Evolutionary conservation across 2,797 vertebrate species (phyloP), one percentile per base, ranked within the genome.

Genomic region (Anas georgica): DNA sequence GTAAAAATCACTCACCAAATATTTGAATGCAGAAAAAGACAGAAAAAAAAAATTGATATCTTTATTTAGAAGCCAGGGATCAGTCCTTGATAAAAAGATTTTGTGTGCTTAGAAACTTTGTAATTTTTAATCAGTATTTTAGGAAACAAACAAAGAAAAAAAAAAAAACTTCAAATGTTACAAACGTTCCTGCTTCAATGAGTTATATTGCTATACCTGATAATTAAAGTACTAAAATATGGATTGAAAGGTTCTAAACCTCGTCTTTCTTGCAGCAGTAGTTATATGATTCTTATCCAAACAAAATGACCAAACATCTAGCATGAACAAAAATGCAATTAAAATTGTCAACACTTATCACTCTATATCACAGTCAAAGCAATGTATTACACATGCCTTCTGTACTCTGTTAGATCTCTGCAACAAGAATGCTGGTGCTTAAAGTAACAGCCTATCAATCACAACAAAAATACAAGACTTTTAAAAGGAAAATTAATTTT

Each of bases 401-500:
- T 82, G 52, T 80, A 93, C 70, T 86, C n/a, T 66, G 64, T 85
- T 90, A 76, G 74, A 95, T 48, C 37, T 96, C 94, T 93, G 88
- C 89, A 88, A 75, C 41, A 46, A 28, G 88, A 96, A 95, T 80
- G 29, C 72, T 91, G 74, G 50, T 90, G 83, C 56, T 97, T 91
- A 93, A 93, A 83, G 69, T 88, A 94, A 67, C 79, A 87, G 73
- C 80, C 86, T 83, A 91, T 91, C 72, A 93, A 88, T 97, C 92
- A 90, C 29, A 77, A 72, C 76, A 90, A 76, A 95, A 87, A 95
- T 73, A 68, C 37, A 88, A 86, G 95, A 48, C 37, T 95, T 96
- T 75, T 89, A 84, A 91, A 94, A 52, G 89, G 94, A 94, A 94
- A 88, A 96, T 86, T 86, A 93, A 84, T 88, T 86, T 92, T 81